phyloP scores from a whole-genome alignment of 2,888 invertebrate species.

The Drosophila robusta region DNA sequence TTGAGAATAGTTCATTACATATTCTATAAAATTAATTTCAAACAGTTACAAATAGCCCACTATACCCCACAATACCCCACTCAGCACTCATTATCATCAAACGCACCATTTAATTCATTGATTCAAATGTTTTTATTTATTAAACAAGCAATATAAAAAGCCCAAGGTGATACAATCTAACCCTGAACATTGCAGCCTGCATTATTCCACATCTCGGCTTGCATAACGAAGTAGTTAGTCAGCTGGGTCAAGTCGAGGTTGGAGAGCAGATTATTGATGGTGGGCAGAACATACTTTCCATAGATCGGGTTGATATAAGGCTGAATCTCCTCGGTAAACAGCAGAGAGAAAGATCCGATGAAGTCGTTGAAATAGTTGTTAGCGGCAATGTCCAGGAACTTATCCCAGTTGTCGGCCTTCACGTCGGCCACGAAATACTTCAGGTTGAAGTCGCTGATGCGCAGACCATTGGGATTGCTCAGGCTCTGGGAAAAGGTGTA shows the following conservation, averaged over 20 bases:
- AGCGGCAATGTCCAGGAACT: slow-evolving; percentile 61
- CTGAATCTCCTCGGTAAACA: slow-evolving; percentile 63
- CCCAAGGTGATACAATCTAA: neutral
- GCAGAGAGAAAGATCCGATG: slow-evolving; percentile 35
- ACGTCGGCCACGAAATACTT: slow-evolving; percentile 59
- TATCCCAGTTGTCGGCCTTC: slow-evolving; percentile 58
- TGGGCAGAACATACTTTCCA: slow-evolving; percentile 30
- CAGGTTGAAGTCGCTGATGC: slow-evolving; percentile 57
- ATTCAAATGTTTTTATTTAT: too few relatives aligned
- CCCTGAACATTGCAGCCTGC: slow-evolving; percentile 27
- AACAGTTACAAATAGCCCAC: too few relatives aligned
- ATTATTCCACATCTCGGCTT: slow-evolving; percentile 41
- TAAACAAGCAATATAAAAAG: too few relatives aligned
- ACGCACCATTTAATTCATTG: too few relatives aligned
- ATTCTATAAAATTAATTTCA: too few relatives aligned
- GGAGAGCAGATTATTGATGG: slow-evolving; percentile 48
- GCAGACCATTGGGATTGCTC: slow-evolving; percentile 53
- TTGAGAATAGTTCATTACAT: too few relatives aligned
- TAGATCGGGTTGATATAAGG: slow-evolving; percentile 25
- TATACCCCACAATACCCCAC: too few relatives aligned
- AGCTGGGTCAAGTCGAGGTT: slow-evolving; percentile 31
- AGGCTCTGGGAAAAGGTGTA: slow-evolving; percentile 48
- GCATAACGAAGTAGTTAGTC: slow-evolving; percentile 6
- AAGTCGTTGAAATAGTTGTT: slow-evolving; percentile 72
- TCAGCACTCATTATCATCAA: too few relatives aligned